Conservation (phyloP, 2,888 invertebrate genomes). For the Pterostichus madidus region DNA sequence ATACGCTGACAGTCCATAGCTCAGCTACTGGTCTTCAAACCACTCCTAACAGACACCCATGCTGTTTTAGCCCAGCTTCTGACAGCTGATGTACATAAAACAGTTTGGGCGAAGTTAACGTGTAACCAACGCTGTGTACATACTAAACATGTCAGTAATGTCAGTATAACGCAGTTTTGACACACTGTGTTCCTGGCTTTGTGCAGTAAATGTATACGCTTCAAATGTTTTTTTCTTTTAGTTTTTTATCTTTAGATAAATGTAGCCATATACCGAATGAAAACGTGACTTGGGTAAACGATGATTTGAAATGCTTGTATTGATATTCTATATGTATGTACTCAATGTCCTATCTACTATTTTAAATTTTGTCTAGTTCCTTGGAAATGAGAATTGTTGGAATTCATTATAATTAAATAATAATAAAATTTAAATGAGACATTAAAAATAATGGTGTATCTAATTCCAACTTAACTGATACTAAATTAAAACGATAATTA, state of each 20-base stretch:
- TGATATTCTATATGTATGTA: conserved; percentile 21
- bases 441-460: not conserved
- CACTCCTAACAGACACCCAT: conserved; percentile 23
- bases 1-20: conserved; percentile 10
- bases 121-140: conserved; percentile 56
- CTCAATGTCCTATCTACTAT: not conserved
- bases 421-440: conserved; percentile 2
- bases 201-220: no score
- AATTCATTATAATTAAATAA: conserved; percentile 18
- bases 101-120: conserved; percentile 26
- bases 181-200: conserved; percentile 34
- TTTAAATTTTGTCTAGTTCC: not conserved
- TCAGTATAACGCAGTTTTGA: conserved; percentile 29
- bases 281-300: conserved; percentile 18
- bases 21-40: conserved; percentile 38
- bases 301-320: not conserved
- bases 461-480: no score
- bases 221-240: conserved; percentile 26
- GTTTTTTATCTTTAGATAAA: conserved; percentile 31
- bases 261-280: conserved; percentile 37
- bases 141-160: conserved; percentile 55
- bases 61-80: conserved; percentile 16
- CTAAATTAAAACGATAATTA: not conserved
- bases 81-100: conserved; percentile 53
- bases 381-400: not conserved